Base-by-base conservation (phyloP, 2,888 invertebrate genomes). In the Tenthredo livida region DNA sequence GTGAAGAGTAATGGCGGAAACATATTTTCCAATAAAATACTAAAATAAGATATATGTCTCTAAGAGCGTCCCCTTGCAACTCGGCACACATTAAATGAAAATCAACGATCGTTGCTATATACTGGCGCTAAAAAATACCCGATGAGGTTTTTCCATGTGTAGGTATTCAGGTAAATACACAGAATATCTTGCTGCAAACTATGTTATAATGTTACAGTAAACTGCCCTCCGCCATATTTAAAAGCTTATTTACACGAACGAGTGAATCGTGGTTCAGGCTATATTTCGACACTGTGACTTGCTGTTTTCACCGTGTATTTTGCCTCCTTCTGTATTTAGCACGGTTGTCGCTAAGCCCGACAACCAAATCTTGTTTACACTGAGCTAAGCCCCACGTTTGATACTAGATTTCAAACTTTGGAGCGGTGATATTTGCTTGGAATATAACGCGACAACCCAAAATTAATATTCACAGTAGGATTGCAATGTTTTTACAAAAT, bases 11-110 rank as follows among this genome's bases (percentile, higher is more conserved):
- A 40, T 40, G 75, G 75, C 21, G 29, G 47, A 50, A 77, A 25
- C 75, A 77, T 50, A 77, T 77, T 47, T 47, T 50, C 50, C 75
- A 77, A 77, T 77, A 47, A 47, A 50, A 77, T 77, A 77, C 50
- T 77, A 77, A 77, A 50, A 77, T 50, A 50, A 77, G 75, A 77
- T 47, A 25, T 47, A 75, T 54, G 21, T 29, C 47, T 29, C 21
- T 25, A 47, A 12, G 40, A 25, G 21, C 47, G 47, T 29, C 3
- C 17, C 75, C 29, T 7, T 43, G n/a, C 37, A 17, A 17, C 72
- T 21, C 72, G 25, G 5, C 58, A 25, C 61, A 40, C 40, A 58
- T 80, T 61, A 80, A 80, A 80, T 80, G 80, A 80, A 80, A 61
- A 80, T 80, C 80, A 80, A 80, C 58, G 58, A 80, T 80, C 80